Evolutionary conservation across 2,888 invertebrate species (phyloP).

Genomic region (Thera britannica): DNA sequence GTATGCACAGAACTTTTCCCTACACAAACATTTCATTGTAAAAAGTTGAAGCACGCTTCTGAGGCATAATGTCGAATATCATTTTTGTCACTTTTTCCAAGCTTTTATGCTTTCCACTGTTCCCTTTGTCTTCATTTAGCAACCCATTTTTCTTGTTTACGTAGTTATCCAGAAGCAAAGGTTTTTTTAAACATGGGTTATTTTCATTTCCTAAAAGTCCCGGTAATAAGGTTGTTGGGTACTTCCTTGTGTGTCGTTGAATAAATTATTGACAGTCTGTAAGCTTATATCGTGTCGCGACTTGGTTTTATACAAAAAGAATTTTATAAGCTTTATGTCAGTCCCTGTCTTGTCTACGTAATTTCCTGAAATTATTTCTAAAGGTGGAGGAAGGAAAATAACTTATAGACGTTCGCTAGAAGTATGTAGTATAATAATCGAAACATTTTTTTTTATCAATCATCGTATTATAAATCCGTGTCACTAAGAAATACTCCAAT

Average conservation of each 20-base stretch:
- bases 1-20: conserved; percentile 26
- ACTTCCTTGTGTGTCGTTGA: conserved; percentile 15
- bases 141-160: conserved; percentile 72
- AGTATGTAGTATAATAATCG: background rate
- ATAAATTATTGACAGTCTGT: conserved; percentile 19
- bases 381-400: background rate
- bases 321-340: background rate
- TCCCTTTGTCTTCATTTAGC: conserved; percentile 73
- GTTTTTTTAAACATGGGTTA: conserved; percentile 33
- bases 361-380: background rate
- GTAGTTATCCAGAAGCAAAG: conserved; percentile 52
- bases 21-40: conserved; percentile 44
- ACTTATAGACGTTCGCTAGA: background rate
- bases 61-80: conserved; percentile 57
- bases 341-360: background rate
- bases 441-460: too few relatives aligned
- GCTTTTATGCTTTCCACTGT: conserved; percentile 54
- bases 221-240: conserved; percentile 35
- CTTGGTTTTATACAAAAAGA: background rate
- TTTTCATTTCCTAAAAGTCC: conserved; percentile 37
- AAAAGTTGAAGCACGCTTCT: conserved; percentile 48
- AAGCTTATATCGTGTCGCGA: conserved; percentile 4
- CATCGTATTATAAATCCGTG: too few relatives aligned
- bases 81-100: conserved; percentile 61
- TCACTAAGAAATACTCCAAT: too few relatives aligned